These are phyloP conservation scores for Anolis apletophallus DNA, from an alignment of 2,797 vertebrate genomes.

Conservation along the genomic window DNA sequence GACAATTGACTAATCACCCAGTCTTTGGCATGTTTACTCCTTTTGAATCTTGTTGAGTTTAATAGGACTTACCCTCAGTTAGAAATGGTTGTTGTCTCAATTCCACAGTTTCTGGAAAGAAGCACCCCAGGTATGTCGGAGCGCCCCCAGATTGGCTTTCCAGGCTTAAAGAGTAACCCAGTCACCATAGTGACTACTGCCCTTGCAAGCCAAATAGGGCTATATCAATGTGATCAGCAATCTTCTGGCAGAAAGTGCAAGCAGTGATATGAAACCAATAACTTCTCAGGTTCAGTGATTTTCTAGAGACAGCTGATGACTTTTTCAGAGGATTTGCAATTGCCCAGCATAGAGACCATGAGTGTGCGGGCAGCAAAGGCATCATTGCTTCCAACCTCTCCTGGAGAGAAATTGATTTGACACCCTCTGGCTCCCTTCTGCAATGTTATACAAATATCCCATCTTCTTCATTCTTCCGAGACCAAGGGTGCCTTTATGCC, in stretches of 20 bases:
- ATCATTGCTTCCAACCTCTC: neutral
- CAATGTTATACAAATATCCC: neutral
- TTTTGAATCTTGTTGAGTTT: neutral
- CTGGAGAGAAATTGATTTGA: neutral
- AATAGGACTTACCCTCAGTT: neutral
- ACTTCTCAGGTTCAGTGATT: constrained; percentile 10
- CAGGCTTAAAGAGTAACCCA: neutral
- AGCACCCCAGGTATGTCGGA: neutral
- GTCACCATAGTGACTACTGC: neutral
- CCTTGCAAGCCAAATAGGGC: neutral
- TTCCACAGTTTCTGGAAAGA: neutral
- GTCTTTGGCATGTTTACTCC: neutral
- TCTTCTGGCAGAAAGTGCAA: constrained; percentile 23
- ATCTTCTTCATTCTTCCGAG: neutral
- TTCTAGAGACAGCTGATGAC: constrained; percentile 33
- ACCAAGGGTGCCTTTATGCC: neutral
- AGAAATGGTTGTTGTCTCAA: neutral
- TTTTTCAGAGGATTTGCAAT: constrained; percentile 14
- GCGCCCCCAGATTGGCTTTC: no score
- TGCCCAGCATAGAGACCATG: neutral
- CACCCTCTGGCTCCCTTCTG: neutral
- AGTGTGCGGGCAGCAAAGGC: neutral
- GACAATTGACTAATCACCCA: neutral
- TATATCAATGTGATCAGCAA: constrained; percentile 31
- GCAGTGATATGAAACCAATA: constrained; percentile 11